Base-by-base conservation (phyloP, 2,113 vertebrate genomes). In the Taxidea taxus region DNA sequence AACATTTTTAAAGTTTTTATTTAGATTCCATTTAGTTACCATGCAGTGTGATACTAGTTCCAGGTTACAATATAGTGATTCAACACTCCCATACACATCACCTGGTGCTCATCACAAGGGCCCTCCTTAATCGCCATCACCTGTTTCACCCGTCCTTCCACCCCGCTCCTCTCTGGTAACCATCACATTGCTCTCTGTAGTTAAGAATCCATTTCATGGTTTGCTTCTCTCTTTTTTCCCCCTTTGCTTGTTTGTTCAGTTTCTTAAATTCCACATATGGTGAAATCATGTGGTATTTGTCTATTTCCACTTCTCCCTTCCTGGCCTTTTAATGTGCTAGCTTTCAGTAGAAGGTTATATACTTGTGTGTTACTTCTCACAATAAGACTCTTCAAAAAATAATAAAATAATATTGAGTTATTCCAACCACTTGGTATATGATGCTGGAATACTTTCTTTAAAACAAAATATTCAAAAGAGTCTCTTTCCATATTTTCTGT, bases 371-470 rank as follows among this genome's bases (percentile, higher is more conserved):
- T 91, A 62, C 39, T 95, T 78, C 34, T 93, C 58, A 88, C 4
- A 34, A 2, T 68, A 86, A 70, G 58, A 62, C 82, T 82, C 34
- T 82, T 68, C 11, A 4, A 49, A 27, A 37, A 96, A 70, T 62
- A 66, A 44, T 72, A 66, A 85, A 94, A 54, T 51, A 42, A 3
- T 74, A n/a, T 51, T n/a, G 4, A 66, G 62, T 66, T 51, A 6
- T 75, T 77, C 11, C 47, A 81, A 82, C 14, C n/a, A 81, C 23
- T 58, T 68, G 39, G 14, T n/a, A 90, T 90, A 66, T 92, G n/a
- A 90, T 77, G 15, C 56, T 96, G 47, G 49, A 82, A 92, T 92
- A 64, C 10, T 96, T 92, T 39, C 31, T 80, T 84, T 90, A 90
- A 85, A 96, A 75, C 20, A 75, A 92, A 75, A 70, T 54, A 87